Conservation (phyloP, 2,797 vertebrate species). For the Synaphobranchus kaupii region DNA sequence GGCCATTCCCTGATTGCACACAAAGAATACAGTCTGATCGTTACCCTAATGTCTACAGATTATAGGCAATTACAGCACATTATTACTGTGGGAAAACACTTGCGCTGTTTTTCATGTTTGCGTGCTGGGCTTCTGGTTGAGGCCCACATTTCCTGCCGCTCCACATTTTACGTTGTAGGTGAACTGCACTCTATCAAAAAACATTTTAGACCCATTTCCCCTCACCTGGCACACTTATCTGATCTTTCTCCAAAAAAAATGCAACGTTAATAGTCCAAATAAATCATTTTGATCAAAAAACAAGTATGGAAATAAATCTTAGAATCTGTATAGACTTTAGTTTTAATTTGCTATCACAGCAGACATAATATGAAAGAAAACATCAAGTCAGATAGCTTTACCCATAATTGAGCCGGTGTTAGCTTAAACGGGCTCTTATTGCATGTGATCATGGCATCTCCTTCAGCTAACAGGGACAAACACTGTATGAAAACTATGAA, state of each 20-base stretch:
- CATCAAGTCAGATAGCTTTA: background rate
- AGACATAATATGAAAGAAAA: constrained; percentile 8
- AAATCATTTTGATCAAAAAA: constrained; percentile 50
- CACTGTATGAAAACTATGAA: background rate
- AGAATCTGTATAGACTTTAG: background rate
- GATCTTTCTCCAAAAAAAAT: constrained; percentile 62
- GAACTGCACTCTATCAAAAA: constrained; percentile 57
- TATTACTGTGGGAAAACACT: constrained; percentile 58
- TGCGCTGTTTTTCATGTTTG: constrained; percentile 53
- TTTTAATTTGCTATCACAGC: background rate
- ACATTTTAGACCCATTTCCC: constrained; percentile 60
- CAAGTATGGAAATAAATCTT: background rate
- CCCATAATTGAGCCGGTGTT: background rate
- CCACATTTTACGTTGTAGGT: constrained; percentile 51
- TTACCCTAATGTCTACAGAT: constrained; percentile 66
- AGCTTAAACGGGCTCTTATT: background rate
- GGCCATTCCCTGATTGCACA: constrained; percentile 53
- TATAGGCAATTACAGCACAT: constrained; percentile 64
- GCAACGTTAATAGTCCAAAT: constrained; percentile 59
- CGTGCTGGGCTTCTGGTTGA: constrained; percentile 56
- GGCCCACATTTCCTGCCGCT: constrained; percentile 57
- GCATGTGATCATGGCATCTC: background rate
- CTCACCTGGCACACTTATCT: constrained; percentile 56
- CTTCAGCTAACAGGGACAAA: background rate
- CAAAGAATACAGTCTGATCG: constrained; percentile 59